These are phyloP conservation scores for Lasiommata megera DNA, from an alignment of 2,888 invertebrate genomes.

Conservation along the genomic window DNA sequence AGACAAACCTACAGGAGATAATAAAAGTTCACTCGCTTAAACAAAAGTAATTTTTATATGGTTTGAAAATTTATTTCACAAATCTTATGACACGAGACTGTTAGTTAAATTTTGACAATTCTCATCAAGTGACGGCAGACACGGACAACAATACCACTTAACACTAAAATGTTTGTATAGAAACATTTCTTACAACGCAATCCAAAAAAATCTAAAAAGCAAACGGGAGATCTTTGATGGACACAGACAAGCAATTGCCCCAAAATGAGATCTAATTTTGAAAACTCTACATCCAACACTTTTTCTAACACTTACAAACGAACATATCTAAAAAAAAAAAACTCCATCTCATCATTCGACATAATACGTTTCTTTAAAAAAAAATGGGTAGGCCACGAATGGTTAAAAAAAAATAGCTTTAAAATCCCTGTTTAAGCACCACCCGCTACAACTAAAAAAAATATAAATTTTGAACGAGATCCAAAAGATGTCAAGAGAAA, in stretches of 20 bases:
- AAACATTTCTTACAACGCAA: constrained; percentile 48
- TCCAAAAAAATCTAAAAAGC: constrained; percentile 50
- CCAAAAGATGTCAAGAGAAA: constrained; percentile 53
- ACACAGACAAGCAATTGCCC: constrained; percentile 50
- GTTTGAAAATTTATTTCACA: constrained; percentile 60
- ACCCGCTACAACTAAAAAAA: constrained; percentile 60
- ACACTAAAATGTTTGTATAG: constrained; percentile 55
- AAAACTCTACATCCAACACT: constrained; percentile 57
- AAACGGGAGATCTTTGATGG: constrained; percentile 68
- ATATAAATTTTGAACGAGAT: constrained; percentile 68
- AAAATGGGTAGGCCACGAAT: constrained; percentile 58
- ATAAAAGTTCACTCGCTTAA: neutral
- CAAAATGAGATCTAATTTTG: constrained; percentile 75
- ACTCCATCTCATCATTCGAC: constrained; percentile 52
- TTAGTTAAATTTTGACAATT: constrained; percentile 59
- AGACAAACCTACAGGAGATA: too few relatives aligned
- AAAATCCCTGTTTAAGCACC: constrained; percentile 65
- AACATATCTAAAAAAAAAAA: constrained; percentile 45
- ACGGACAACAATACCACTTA: constrained; percentile 46
- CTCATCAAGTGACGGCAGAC: constrained; percentile 46
- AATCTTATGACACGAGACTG: constrained; percentile 59
- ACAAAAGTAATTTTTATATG: constrained; percentile 33
- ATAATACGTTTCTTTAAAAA: constrained; percentile 63
- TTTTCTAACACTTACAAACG: constrained; percentile 60
- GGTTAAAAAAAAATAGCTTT: constrained; percentile 45